Conservation (phyloP, 2,888 invertebrate genomes). For the Tenodera sinensis region DNA sequence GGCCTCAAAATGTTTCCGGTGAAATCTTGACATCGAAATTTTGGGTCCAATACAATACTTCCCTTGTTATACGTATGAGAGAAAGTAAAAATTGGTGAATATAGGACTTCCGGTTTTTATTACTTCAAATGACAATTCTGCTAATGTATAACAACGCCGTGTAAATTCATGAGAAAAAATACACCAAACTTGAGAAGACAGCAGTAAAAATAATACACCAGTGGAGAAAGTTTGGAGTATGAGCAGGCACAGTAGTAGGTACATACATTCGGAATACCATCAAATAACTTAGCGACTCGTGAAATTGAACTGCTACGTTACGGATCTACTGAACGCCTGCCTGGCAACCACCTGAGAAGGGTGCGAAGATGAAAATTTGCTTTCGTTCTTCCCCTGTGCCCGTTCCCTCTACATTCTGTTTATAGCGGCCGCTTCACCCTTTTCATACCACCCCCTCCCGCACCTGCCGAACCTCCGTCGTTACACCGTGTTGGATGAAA, state of each 20-base stretch:
- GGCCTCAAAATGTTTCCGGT: too few relatives aligned
- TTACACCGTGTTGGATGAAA: neutral
- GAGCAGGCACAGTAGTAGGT: neutral
- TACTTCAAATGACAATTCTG: too few relatives aligned
- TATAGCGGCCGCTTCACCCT: neutral
- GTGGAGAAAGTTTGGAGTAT: neutral
- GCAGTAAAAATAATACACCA: neutral
- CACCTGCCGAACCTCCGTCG: neutral
- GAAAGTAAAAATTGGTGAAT: too few relatives aligned
- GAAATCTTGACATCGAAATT: too few relatives aligned
- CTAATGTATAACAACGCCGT: too few relatives aligned
- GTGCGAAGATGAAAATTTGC: constrained; percentile 16
- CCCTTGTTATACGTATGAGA: too few relatives aligned
- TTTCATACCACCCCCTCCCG: neutral
- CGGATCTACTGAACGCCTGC: constrained; percentile 6
- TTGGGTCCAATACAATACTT: too few relatives aligned
- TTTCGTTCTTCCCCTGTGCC: neutral
- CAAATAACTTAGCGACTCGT: constrained; percentile 25
- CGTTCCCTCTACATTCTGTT: neutral
- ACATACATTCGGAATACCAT: constrained; percentile 9
- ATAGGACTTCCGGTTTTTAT: too few relatives aligned
- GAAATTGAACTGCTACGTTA: constrained; percentile 26
- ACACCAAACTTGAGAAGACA: neutral
- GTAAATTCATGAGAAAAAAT: neutral
- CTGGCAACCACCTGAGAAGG: neutral